Base-by-base conservation (phyloP, 2,888 invertebrate species). In the Ceraclea dissimilis region DNA sequence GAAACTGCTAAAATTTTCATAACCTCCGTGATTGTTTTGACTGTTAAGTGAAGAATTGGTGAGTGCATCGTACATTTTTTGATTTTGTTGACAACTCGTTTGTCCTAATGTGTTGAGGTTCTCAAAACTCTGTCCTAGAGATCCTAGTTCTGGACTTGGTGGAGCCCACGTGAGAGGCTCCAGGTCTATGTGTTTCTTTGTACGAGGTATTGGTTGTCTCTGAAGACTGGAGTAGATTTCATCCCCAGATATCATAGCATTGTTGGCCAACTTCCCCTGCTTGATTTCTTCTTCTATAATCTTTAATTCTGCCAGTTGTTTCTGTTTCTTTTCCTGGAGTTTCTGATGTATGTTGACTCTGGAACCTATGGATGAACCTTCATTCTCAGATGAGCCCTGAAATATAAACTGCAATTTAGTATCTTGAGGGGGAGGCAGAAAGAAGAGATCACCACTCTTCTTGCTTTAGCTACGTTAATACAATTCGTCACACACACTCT, bases 261-360 rank as follows among this genome's bases (percentile, higher is more conserved):
- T 78, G 66, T 81, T 71, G 61, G 75, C 85, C 1, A 87, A 72
- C 68, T 91, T 91, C 0, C 89, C 89, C 64, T 89, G 88, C 65
- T 89, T 89, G 53, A 92, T 91, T 70, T 92, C 92, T 66, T 92
- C 91, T 66, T 92, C 90, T 52, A 88, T 87, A 50, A 85, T 89
- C 59, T 88, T 79, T 31, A 92, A 70, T 68, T 92, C 91, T 0
- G 90, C 89, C 22, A 92, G 73, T 66, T 93, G 92, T 62, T 92
- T 90, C 66, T 90, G 88, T 65, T 91, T 91, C 68, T 93, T 92
- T 68, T 91, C 91, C 67, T 90, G 88, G 0, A 92, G 74, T 68
- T 92, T 92, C 65, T 90, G 90, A 61, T 90, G 88, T 60, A 92
- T 92, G 69, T 91, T 90, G 31, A 90, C 87, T 11, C 88, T 79